These are phyloP conservation scores for Melanotaenia pygmaea DNA, from an alignment of 2,797 vertebrate species.

Conservation along the genomic window DNA sequence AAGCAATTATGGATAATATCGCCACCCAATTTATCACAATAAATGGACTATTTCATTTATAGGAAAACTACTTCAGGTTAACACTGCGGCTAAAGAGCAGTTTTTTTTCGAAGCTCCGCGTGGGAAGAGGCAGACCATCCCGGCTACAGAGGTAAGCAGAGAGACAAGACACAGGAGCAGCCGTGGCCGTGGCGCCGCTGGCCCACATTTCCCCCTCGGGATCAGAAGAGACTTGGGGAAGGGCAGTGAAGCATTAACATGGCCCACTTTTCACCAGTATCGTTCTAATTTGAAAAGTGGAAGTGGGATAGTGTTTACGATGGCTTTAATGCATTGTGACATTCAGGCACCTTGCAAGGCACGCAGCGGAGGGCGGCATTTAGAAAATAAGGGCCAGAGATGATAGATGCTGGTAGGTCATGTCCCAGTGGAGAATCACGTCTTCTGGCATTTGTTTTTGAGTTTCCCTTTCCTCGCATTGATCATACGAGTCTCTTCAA, in stretches of 20 bases:
- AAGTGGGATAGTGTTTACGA: conserved; percentile 64
- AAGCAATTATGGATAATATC: conserved; percentile 20
- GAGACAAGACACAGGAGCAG: conserved; percentile 17
- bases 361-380: conserved; percentile 9
- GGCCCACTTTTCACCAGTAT: conserved; percentile 77
- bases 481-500: conserved; percentile 6
- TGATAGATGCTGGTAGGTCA: conserved; percentile 40
- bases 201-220: conserved; percentile 60
- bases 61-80: conserved; percentile 98
- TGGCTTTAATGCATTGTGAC: conserved; percentile 52
- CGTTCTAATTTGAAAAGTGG: conserved; percentile 72
- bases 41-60: conserved; percentile 63
- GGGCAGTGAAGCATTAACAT: conserved; percentile 77
- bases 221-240: conserved; percentile 57
- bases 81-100: conserved; percentile 97
- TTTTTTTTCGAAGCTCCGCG: conserved; percentile 98
- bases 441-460: conserved; percentile 13
- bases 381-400: conserved; percentile 48
- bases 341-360: conserved; percentile 49
- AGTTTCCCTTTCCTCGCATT: conserved; percentile 4
- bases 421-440: conserved; percentile 11
- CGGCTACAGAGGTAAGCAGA: conserved; percentile 88
- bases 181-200: conserved; percentile 35
- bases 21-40: not conserved
- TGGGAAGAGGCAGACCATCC: conserved; percentile 94